Evolutionary conservation across 2,888 invertebrate species (phyloP), one percentile per base, ranked within the genome.

Genomic region (Hypomecis punctinalis): DNA sequence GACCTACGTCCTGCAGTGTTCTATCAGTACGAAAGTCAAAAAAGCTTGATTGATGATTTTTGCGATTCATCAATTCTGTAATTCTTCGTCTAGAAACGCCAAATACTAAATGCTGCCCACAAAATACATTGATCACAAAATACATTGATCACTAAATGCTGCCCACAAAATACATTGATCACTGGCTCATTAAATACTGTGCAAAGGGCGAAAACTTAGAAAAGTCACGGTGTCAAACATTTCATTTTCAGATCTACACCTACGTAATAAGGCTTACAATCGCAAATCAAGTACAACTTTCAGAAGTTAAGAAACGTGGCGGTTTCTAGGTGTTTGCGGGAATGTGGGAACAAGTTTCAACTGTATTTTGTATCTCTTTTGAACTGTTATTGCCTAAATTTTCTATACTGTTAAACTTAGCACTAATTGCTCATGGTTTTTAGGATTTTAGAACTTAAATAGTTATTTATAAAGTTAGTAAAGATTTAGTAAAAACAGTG

Each of bases 301-400:
- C 35, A 36, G 35, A 35, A 49, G n/a, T 53, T 53, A 40, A 53
- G 48, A 61, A 48, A 48, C 47, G 11, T 35, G 40, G 40, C 36
- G 23, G 53, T 53, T 47, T 39, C 51, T 60, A 60, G 63, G 56
- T 65, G 56, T 67, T 46, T 60, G 49, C 33, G 9, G 33, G 40
- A 39, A 46, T 56, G 37, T 47, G 47, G 56, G 37, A 56, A 9
- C 10, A 40, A 53, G 42, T 42, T 53, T 23, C 42, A n/a, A 53
- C 33, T 42, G 6, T 49, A 49, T 49, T 49, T 48, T 35, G 48
- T 48, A 36, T 7, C 3, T 36, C 47, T 33, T 47, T 47, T 8
- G 10, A 35, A 33, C 8, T 33, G 10, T 47, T 47, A 47, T 35
- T 47, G 33, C 10, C 10, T 47, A 10, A 8, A 35, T 10, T 35